These are phyloP conservation scores for Amblyjoppa proteus DNA, from an alignment of 2,888 invertebrate species.

Conservation along the genomic window DNA sequence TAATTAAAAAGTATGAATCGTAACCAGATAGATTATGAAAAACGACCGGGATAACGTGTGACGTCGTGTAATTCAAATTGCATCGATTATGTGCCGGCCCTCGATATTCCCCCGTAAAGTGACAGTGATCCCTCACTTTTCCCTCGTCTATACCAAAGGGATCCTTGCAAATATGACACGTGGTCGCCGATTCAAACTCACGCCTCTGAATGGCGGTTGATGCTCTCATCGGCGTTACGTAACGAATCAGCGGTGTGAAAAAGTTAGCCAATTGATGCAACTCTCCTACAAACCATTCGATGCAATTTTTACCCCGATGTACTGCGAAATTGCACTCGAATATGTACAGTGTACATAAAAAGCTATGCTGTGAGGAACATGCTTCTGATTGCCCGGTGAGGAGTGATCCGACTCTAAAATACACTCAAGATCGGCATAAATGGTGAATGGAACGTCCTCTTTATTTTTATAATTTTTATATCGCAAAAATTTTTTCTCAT, in stretches of 20 bases:
- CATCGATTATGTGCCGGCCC: not conserved
- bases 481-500: conserved; percentile 16
- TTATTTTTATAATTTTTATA: conserved; percentile 36
- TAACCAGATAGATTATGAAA: not conserved
- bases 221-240: not conserved
- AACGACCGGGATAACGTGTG: not conserved
- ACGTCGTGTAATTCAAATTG: not conserved
- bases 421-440: conserved; percentile 35
- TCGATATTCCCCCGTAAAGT: not conserved
- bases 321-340: conserved; percentile 32
- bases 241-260: not conserved
- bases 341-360: conserved; percentile 71
- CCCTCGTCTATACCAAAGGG: accelerated
- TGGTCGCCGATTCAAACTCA: not conserved
- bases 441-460: conserved; percentile 1
- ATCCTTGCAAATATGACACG: not conserved
- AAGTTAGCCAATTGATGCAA: not conserved
- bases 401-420: not conserved
- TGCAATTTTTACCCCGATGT: conserved; percentile 17
- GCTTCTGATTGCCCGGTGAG: conserved; percentile 22
- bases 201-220: not conserved
- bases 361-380: conserved; percentile 66
- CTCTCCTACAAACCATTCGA: conserved; percentile 35
- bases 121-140: not conserved
- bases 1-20: conserved; percentile 74